These are phyloP conservation scores for Agrilus biguttatus DNA, from an alignment of 2,888 invertebrate species.

Conservation along the genomic window DNA sequence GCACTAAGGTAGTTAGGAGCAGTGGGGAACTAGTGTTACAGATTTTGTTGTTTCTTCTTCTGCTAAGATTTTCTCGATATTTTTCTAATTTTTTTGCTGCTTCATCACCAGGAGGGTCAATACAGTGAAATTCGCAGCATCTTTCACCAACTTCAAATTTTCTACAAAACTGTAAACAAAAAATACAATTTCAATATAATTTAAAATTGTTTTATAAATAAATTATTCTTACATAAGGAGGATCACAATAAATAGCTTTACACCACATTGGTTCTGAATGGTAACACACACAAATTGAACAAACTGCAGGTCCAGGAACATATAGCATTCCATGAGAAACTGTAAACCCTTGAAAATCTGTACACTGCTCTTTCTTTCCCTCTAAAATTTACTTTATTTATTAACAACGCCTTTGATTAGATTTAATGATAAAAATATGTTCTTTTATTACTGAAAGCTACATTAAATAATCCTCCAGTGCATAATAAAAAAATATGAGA, in stretches of 20 bases:
- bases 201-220: slow-evolving; percentile 1
- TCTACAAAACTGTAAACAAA: slow-evolving; percentile 57
- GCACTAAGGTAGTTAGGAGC: no score
- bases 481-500: no score
- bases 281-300: slow-evolving; percentile 75
- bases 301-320: slow-evolving; percentile 74
- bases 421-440: no score
- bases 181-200: neutral
- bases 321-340: slow-evolving; percentile 67
- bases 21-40: no score
- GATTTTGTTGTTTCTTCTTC: no score
- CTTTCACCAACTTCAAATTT: slow-evolving; percentile 69
- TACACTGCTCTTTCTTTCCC: slow-evolving; percentile 62
- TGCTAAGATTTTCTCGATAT: slow-evolving; percentile 12
- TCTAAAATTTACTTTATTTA: slow-evolving; percentile 29
- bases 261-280: slow-evolving; percentile 78
- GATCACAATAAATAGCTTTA: slow-evolving; percentile 74
- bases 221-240: slow-evolving; percentile 58
- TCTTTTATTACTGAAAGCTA: no score
- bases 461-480: no score
- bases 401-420: no score
- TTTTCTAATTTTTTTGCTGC: slow-evolving; percentile 22
- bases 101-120: slow-evolving; percentile 60
- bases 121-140: slow-evolving; percentile 82
- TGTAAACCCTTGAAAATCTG: slow-evolving; percentile 68